Conservation (phyloP, 2,888 invertebrate species). For the Thera britannica region DNA sequence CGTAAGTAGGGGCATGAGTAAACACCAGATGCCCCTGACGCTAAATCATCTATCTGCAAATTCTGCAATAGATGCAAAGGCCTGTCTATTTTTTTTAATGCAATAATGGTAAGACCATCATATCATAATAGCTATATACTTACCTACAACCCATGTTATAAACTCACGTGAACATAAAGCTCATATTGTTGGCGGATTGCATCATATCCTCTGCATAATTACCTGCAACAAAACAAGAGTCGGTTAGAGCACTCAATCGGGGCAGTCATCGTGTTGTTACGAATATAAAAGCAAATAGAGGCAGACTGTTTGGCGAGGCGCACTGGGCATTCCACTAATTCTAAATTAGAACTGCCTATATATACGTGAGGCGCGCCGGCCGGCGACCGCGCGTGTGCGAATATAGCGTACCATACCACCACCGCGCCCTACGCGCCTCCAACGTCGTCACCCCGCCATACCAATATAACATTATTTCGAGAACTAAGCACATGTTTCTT, state of each 20-base stretch:
- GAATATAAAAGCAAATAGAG: constrained; percentile 42
- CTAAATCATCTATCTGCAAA: too few relatives aligned
- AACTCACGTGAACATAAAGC: constrained; percentile 20
- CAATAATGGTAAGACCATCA: too few relatives aligned
- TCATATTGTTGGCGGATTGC: constrained; percentile 19
- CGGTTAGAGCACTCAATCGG: constrained; percentile 37
- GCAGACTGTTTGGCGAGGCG: constrained; percentile 68
- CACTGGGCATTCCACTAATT: constrained; percentile 54
- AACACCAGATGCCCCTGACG: too few relatives aligned
- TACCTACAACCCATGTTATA: background rate
- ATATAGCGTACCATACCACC: constrained; percentile 39
- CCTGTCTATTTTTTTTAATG: too few relatives aligned
- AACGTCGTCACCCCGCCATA: constrained; percentile 1
- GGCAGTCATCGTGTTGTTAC: constrained; percentile 30
- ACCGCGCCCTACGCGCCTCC: constrained; percentile 42
- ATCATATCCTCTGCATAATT: constrained; percentile 44
- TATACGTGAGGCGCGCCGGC: constrained; percentile 45
- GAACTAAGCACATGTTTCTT: constrained; percentile 61
- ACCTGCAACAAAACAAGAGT: constrained; percentile 51
- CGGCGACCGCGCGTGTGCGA: constrained; percentile 36
- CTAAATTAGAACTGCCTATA: constrained; percentile 61
- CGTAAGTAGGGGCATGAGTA: too few relatives aligned
- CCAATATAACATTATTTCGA: constrained; percentile 64
- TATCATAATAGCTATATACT: too few relatives aligned
- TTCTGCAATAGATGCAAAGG: too few relatives aligned